Evolutionary conservation across 2,113 vertebrate species (phyloP), one percentile per base, ranked within the genome.

Genomic region (Petromus typicus): DNA sequence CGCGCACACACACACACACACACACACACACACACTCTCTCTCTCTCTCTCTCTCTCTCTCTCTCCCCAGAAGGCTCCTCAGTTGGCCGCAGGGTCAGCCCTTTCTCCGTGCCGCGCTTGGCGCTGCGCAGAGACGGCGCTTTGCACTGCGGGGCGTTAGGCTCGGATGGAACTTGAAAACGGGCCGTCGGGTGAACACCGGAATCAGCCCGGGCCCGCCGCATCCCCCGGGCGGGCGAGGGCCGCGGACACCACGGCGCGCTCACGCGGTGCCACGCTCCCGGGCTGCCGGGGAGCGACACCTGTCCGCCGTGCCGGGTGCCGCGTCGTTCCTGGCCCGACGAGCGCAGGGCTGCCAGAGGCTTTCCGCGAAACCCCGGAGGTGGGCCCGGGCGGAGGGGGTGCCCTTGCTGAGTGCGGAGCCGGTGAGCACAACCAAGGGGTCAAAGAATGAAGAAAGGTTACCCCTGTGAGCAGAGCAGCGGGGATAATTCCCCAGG

Each of bases 201-300:
- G 27, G 37, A 43, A 51, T 11, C 59, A 85, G 63, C 51, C 1
- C 64, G 10, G 18, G 66, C 81, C 91, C 27, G 54, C 67, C 45
- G 78, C 6, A 27, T 11, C 59, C 51, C 17, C 34, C 5, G 23
- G 14, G 48, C 43, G 91, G 11, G 32, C 32, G 73, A 54, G 75
- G 43, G 63, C 32, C 0, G 73, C 45, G 66, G 83, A 45, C 73
- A 69, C 45, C 25, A 11, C 67, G 10, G 34, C 27, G 5, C 43
- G 0, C n/a, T 48, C 73, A 90, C 59, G 30, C 25, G 86, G n/a
- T 22, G 51, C 86, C 71, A 54, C 75, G 67, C 54, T 81, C 83
- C 86, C 93, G 37, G 89, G 91, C 67, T 86, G 94, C 45, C 54
- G 13, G 40, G 16, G 66, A 45, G 59, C 64, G 83, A 94, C 89